A percentile compares a stretch with the other conserved stretches of the same genome.
These are phyloP conservation scores for Lydus trimaculatus DNA, from an alignment of 2,888 invertebrate species.

Conservation along the genomic window DNA sequence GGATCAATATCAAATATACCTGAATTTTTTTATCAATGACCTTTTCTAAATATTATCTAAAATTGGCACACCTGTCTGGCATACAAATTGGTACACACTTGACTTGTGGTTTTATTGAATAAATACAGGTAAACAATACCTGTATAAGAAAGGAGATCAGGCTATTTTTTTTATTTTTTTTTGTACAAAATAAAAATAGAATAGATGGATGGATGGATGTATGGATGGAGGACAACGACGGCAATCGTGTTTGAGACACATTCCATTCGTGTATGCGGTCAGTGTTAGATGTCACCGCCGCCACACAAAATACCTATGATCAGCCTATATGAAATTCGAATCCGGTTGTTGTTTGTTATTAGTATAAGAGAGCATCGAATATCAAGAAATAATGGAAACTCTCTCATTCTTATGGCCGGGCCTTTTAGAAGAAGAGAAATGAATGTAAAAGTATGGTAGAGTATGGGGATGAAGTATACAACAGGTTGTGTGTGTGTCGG, in stretches of 20 bases:
- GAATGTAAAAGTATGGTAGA: too few species aligned
- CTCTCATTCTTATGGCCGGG: neutral
- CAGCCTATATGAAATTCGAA: constrained; percentile 44
- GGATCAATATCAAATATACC: neutral
- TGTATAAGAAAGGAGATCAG: neutral
- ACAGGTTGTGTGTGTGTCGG: constrained; percentile 11
- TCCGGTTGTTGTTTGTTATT: constrained; percentile 27
- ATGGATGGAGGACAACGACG: constrained; percentile 23
- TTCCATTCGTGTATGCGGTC: constrained; percentile 51
- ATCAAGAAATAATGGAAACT: constrained; percentile 32
- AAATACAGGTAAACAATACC: neutral
- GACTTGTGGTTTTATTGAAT: neutral
- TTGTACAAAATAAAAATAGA: too few species aligned
- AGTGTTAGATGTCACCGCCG: constrained; percentile 52
- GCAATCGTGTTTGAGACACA: constrained; percentile 46
- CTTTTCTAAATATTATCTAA: too few species aligned
- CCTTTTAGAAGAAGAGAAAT: too few species aligned
- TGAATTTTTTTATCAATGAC: too few species aligned
- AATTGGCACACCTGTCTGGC: neutral
- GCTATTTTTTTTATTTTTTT: neutral
- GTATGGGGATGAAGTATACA: too few species aligned
- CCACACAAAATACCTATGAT: constrained; percentile 45
- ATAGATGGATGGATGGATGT: constrained; percentile 15
- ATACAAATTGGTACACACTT: neutral
- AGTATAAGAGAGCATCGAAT: constrained; percentile 42